Conservation (phyloP, 2,113 vertebrate species). For the Trichechus manatus region DNA sequence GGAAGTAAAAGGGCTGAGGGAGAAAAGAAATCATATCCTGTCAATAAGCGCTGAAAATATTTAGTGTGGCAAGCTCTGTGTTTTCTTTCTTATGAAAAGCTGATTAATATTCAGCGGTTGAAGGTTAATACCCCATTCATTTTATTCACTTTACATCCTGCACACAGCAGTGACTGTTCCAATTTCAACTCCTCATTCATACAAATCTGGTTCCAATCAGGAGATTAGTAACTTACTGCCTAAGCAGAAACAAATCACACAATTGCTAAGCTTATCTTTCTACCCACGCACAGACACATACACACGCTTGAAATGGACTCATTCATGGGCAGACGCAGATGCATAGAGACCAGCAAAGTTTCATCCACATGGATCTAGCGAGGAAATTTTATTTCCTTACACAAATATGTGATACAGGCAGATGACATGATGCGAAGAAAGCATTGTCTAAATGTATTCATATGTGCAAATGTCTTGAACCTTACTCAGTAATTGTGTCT, state of each 20-base stretch:
- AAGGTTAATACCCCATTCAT: conserved; percentile 93
- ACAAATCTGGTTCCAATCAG: conserved; percentile 95
- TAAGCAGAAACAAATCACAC: conserved; percentile 87
- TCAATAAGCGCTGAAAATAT: conserved; percentile 94
- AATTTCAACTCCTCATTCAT: conserved; percentile 89
- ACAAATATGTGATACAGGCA: not conserved
- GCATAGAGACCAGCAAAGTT: not conserved
- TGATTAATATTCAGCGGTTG: conserved; percentile 98
- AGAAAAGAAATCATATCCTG: conserved; percentile 90
- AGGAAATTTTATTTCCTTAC: conserved; percentile 36
- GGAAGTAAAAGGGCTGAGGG: conserved; percentile 83
- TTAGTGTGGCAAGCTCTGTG: conserved; percentile 94
- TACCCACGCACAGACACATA: not conserved
- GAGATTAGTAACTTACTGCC: conserved; percentile 90
- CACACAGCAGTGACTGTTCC: conserved; percentile 90
- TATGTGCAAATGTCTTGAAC: not conserved
- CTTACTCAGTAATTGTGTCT: not conserved
- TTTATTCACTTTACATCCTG: conserved; percentile 94
- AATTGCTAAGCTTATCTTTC: conserved; percentile 81
- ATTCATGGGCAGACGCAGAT: not conserved
- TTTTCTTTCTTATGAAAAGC: conserved; percentile 97
- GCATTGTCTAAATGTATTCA: not conserved
- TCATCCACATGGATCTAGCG: not conserved
- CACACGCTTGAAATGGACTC: accelerated
- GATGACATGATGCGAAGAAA: not conserved